Percentiles rank a stretch among this genome's conserved stretches.
These are phyloP conservation scores for Trichechus manatus DNA, from an alignment of 2,113 vertebrate species.

Conservation along the genomic window DNA sequence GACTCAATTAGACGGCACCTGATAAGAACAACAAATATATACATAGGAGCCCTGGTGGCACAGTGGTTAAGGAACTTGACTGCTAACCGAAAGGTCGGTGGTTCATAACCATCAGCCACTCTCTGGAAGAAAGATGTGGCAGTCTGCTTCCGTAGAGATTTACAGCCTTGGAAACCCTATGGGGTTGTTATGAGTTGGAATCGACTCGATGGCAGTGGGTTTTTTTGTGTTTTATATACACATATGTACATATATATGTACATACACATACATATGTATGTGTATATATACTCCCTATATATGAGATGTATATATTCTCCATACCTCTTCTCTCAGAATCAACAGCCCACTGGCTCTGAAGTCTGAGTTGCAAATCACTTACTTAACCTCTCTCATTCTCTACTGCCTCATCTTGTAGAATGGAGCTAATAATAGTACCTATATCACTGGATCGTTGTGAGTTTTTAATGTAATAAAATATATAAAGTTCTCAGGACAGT, in stretches of 20 bases:
- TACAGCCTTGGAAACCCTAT: no score
- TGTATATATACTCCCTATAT: no score
- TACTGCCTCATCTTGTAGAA: neutral
- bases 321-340: neutral
- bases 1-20: fast-evolving
- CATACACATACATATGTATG: neutral
- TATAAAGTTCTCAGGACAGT: neutral
- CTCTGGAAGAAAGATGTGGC: no score
- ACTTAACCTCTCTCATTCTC: neutral
- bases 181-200: no score
- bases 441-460: neutral
- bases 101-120: no score
- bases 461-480: neutral
- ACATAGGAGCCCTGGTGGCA: no score
- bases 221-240: no score
- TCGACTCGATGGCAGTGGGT: no score
- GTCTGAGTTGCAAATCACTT: neutral
- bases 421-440: neutral
- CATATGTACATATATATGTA: neutral
- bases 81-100: no score
- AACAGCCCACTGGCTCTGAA: neutral
- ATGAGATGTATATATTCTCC: neutral
- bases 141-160: no score
- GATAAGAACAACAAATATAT: no score
- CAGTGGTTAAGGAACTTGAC: no score